phyloP scores from a whole-genome alignment of 2,113 vertebrate genomes.

The Lophotis ruficrista region DNA sequence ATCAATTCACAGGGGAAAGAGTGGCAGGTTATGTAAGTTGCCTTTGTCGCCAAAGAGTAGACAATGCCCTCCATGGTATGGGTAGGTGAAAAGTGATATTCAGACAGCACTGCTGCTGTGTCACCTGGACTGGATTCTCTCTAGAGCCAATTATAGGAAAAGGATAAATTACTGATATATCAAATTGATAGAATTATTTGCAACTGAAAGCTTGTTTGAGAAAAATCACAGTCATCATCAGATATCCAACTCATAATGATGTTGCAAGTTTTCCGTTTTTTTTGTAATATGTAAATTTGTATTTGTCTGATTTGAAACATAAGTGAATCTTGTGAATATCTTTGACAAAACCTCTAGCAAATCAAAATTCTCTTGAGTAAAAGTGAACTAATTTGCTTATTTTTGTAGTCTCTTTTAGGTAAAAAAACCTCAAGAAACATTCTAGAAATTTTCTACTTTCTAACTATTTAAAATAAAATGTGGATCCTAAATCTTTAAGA shows the following conservation, averaged over 20 bases:
- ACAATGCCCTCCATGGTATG: accelerated
- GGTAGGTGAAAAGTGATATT: not conserved
- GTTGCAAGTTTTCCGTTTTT: not conserved
- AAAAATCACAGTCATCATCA: not conserved
- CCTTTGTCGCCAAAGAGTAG: not conserved
- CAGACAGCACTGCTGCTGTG: not conserved
- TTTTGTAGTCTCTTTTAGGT: not conserved
- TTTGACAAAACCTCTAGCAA: not conserved
- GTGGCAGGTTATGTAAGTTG: not conserved
- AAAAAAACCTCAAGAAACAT: not conserved
- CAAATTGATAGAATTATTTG: not conserved
- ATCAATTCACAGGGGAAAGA: not conserved
- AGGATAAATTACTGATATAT: not conserved
- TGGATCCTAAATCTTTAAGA: not conserved
- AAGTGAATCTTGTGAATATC: not conserved
- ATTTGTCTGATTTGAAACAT: not conserved
- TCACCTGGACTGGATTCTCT: not conserved
- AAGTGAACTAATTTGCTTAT: not conserved
- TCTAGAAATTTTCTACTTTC: not conserved
- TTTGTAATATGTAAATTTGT: not conserved
- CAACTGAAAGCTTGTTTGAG: not conserved
- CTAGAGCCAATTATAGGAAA: not conserved
- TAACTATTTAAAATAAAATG: not conserved
- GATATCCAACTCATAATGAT: not conserved
- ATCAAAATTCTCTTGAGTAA: not conserved